phyloP scores from a whole-genome alignment of 2,113 vertebrate genomes.

The Benitochromis conjunctus region DNA sequence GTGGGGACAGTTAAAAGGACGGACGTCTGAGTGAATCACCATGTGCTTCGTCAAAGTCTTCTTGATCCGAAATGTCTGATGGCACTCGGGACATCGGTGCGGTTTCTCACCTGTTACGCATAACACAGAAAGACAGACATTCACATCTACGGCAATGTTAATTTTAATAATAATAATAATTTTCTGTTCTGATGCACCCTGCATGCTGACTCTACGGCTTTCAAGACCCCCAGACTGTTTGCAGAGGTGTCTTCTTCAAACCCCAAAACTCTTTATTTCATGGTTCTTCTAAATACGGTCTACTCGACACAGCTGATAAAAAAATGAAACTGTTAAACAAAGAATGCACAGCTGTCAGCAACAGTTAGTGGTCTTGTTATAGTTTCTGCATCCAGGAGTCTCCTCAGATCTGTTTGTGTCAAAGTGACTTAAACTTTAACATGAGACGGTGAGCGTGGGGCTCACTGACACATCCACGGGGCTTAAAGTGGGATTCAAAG shows the following conservation, averaged over 20 bases:
- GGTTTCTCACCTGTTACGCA: constrained; percentile 87
- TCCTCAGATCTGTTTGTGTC: not conserved
- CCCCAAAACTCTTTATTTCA: not conserved
- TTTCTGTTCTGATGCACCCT: not conserved
- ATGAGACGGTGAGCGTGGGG: not conserved
- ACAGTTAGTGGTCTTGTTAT: not conserved
- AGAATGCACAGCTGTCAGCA: not conserved
- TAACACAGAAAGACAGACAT: not conserved
- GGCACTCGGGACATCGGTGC: constrained; percentile 92
- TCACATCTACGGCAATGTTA: not conserved
- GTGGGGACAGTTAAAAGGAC: constrained; percentile 93
- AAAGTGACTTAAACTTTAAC: not conserved
- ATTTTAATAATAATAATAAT: not conserved
- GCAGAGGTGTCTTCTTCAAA: not conserved
- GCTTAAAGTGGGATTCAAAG: not conserved
- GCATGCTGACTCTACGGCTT: not conserved
- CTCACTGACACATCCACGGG: not conserved
- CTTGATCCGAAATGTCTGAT: constrained; percentile 95
- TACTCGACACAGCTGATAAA: not conserved
- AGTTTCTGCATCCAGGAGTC: not conserved
- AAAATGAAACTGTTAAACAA: not conserved
- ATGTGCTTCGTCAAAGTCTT: constrained; percentile 98
- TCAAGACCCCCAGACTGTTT: not conserved
- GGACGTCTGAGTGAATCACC: constrained; percentile 96
- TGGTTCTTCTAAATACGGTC: not conserved